Evolutionary conservation across 2,113 vertebrate genomes (phyloP), one percentile per base, ranked within the genome.

Genomic region (Pachyramphus minor): DNA sequence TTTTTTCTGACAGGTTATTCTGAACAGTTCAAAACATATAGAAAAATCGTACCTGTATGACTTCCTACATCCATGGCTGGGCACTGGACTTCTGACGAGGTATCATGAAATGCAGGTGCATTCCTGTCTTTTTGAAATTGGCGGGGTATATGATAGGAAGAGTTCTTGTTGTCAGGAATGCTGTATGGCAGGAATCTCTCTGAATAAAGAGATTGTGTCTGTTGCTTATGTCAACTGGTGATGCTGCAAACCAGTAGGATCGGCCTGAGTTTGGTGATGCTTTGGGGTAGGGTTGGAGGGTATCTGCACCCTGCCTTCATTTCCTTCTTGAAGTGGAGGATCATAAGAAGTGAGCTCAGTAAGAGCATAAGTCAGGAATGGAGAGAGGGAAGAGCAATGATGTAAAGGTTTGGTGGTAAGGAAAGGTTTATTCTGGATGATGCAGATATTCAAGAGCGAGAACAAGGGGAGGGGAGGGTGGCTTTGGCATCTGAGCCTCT

Each of bases 11-110:
- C 66, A 99, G 99, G 81, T 88, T 13, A 74, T 99, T 83, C 95
- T 99, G 93, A 97, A 45, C 90, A 99, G 98, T 90, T 97, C 98
- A 0, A 96, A 98, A 82, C 98, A 99, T 64, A 98, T 99, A 89
- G 98, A 99, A 50, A 99, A 99, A 95, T 97, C 99, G 0, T 97
- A 89, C 68, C 5, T 96, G 11, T 99, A 99, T 82, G 93, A 72
- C 14, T 99, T 99, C 89, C 95, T 99, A n/a, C 97, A 99, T 14
- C 99, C 99, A 0, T 99, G 99, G 99, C 98, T 99, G 63, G 99
- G 99, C 63, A 98, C 98, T 30, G 99, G 99, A 62, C 98, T 99
- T 58, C 98, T 99, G 31, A 99, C 99, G 5, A 99, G 99, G 98
- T 99, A 97, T 16, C 39, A 37, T 53, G 35, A 88, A 90, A 84